Evolutionary conservation across 2,797 vertebrate genomes (phyloP), one percentile per base, ranked within the genome.

Genomic region (Sebastes dallii): DNA sequence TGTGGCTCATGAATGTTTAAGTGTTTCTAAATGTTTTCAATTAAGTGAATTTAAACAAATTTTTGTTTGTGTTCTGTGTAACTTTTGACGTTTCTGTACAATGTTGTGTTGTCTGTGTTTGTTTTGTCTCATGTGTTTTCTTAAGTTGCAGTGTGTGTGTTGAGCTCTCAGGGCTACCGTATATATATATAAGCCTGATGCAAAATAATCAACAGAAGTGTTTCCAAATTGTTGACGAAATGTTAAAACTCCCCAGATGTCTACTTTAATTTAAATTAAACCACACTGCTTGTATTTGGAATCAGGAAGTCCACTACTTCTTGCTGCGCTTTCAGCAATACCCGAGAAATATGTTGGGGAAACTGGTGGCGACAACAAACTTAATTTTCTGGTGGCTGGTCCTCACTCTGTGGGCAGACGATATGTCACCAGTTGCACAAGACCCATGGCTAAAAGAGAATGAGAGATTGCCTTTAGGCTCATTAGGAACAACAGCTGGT

Each of bases 401-500:
- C 83, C 52, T 84, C 79, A 80, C 62, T 86, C 74, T 77, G 71
- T 83, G 86, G 87, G 77, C 86, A 87, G 84, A 86, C 60, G 34
- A 90, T 88, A 81, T 90, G 91, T 94, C 91, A 94, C 88, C 78
- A 91, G 90, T 94, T 93, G 87, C 85, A 88, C 85, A 72, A 80
- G 83, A 92, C 88, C 86, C 82, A 79, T 82, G 79, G 79, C 88
- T 92, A 77, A 88, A 94, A 86, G 88, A 91, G 84, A 89, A 92
- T 94, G 93, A 95, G 86, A 92, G 85, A 94, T 91, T 95, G 94
- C 93, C 94, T 94, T 93, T 89, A 90, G 94, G 95, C 95, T 96
- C 94, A 96, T 96, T 96, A 96, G 94, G 88, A 94, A 94, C 94
- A 96, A 94, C 96, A 96, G 95, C 96, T 96, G 96, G 93, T 96